Conservation (phyloP, 2,797 vertebrate genomes). For the Tolypeutes matacus region DNA sequence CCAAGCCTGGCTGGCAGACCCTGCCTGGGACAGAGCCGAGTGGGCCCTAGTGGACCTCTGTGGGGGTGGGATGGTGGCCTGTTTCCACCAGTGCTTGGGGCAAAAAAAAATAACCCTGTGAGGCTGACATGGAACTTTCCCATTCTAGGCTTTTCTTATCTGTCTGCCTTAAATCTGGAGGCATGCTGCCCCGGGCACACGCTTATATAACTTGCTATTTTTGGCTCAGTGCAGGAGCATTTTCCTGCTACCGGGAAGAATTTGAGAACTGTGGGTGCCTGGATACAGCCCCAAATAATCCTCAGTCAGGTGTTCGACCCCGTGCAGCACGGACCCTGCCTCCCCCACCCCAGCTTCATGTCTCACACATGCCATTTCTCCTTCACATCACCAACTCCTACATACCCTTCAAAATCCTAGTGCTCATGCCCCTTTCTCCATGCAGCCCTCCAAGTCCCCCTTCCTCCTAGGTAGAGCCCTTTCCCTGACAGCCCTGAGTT, state of each 20-base stretch:
- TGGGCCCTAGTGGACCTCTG: not conserved
- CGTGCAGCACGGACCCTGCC: not conserved
- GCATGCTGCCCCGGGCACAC: conserved; percentile 13
- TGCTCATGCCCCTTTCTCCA: not conserved
- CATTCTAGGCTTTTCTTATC: not conserved
- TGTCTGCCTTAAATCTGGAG: conserved; percentile 57
- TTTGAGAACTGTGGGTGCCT: conserved; percentile 51
- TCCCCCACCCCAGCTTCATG: not conserved
- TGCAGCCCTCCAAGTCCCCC: not conserved
- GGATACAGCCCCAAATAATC: not conserved
- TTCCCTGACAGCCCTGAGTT: not conserved
- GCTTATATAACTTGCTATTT: conserved; percentile 78
- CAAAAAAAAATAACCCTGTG: not conserved
- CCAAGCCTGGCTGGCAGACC: not conserved
- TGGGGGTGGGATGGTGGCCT: rapidly evolving
- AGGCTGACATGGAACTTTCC: not conserved
- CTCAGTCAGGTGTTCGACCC: not conserved
- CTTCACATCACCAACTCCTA: conserved; percentile 66
- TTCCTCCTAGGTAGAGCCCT: not conserved
- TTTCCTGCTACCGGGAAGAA: conserved; percentile 52
- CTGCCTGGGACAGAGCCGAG: not conserved
- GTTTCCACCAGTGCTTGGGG: not conserved
- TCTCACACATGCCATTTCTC: not conserved
- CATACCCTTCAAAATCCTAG: conserved; percentile 60
- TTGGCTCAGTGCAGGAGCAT: conserved; percentile 39